A percentile compares a stretch with the other conserved stretches of the same genome.
Conservation (phyloP, 2,113 vertebrate genomes). For the Thomomys bottae region DNA sequence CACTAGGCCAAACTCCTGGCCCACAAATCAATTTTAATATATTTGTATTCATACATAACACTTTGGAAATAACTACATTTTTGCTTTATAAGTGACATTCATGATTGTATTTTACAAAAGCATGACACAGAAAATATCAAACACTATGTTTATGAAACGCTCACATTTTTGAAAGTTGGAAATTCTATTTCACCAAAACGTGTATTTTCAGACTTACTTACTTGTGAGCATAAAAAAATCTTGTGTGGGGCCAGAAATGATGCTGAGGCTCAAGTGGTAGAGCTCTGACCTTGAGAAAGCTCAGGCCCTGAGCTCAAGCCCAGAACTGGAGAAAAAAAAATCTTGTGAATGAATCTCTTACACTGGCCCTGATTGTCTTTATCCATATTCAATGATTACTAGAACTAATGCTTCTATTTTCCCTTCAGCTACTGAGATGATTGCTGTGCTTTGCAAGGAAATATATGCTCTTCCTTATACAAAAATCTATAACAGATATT, state of each 20-base stretch:
- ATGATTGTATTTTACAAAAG: slow-evolving; percentile 13
- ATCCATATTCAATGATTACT: slow-evolving; percentile 1
- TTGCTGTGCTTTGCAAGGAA: slow-evolving; percentile 19
- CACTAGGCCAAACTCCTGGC: no score
- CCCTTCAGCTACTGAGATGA: slow-evolving; percentile 21
- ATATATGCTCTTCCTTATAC: background rate
- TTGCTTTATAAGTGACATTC: background rate
- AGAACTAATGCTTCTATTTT: slow-evolving; percentile 20
- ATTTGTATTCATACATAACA: background rate
- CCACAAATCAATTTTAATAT: slow-evolving; percentile 29
- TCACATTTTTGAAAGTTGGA: slow-evolving; percentile 49
- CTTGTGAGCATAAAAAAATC: background rate
- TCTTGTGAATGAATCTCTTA: background rate
- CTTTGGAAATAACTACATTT: background rate
- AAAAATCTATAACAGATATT: slow-evolving; percentile 9
- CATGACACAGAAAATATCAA: background rate
- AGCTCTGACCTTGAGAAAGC: no score
- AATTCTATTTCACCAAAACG: slow-evolving; percentile 38
- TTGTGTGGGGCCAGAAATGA: no score
- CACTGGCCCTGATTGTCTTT: background rate
- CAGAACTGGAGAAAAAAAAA: no score
- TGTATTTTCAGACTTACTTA: slow-evolving; percentile 44
- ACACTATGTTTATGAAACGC: slow-evolving; percentile 3
- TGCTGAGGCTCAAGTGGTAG: no score
- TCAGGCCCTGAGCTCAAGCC: no score